Conservation (phyloP, 2,113 vertebrate genomes). For the Albula glossodonta region DNA sequence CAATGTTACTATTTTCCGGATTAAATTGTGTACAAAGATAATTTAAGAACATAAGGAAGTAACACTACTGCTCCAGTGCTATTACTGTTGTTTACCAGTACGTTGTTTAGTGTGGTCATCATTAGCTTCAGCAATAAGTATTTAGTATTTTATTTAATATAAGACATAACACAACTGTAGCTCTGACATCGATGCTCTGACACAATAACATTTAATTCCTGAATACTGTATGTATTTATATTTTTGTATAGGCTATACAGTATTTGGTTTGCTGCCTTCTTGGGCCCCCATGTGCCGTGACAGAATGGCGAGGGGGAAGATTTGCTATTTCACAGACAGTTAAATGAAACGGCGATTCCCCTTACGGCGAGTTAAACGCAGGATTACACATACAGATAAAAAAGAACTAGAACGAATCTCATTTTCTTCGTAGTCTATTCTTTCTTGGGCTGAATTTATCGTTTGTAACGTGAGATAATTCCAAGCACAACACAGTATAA, state of each 20-base stretch:
- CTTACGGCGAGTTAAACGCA: conserved; percentile 79
- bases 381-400: conserved; percentile 73
- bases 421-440: conserved; percentile 65
- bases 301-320: conserved; percentile 47
- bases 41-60: background rate
- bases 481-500: conserved; percentile 44
- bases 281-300: conserved; percentile 53
- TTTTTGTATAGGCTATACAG: background rate
- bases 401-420: conserved; percentile 82
- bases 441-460: conserved; percentile 35
- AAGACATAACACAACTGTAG: background rate
- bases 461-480: conserved; percentile 32
- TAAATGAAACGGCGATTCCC: conserved; percentile 74
- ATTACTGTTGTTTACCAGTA: background rate
- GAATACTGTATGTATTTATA: background rate
- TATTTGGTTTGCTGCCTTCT: conserved; percentile 24
- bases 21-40: background rate
- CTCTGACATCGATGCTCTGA: background rate
- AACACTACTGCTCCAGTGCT: background rate
- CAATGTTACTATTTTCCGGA: background rate
- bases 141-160: background rate
- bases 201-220: background rate
- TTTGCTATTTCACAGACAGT: conserved; percentile 63
- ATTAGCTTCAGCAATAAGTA: background rate
- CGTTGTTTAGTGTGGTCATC: background rate